phyloP scores from a whole-genome alignment of 1,140 invertebrate genomes.

The Cotesia vestalis region DNA sequence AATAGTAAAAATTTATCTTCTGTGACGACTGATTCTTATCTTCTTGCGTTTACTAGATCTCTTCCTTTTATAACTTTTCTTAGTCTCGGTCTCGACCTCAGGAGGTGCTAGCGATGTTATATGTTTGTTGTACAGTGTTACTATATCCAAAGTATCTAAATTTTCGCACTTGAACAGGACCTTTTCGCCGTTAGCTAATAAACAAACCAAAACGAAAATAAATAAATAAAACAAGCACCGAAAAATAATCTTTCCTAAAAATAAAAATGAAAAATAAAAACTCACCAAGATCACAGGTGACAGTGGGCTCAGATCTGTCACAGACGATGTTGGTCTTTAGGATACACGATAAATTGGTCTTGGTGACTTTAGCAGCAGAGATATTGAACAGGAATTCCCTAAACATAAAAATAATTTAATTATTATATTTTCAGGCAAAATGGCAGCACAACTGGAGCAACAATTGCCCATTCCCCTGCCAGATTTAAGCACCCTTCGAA shows the following conservation, averaged over 20 bases:
- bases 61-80: constrained; percentile 10
- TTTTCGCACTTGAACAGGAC: constrained; percentile 79
- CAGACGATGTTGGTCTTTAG: constrained; percentile 83
- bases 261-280: constrained; percentile 40
- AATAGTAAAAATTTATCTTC: constrained; percentile 29
- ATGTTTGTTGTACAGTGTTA: constrained; percentile 82
- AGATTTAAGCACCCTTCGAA: constrained; percentile 66
- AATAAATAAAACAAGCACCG: constrained; percentile 10
- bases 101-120: constrained; percentile 73
- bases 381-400: constrained; percentile 78
- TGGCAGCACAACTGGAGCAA: constrained; percentile 64
- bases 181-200: constrained; percentile 74
- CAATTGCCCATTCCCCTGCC: constrained; percentile 66
- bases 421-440: constrained; percentile 47
- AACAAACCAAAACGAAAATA: constrained; percentile 39
- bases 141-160: constrained; percentile 77
- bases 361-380: constrained; percentile 70
- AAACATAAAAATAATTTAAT: constrained; percentile 33
- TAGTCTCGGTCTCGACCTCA: constrained; percentile 59
- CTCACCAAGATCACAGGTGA: constrained; percentile 72
- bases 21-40: constrained; percentile 32
- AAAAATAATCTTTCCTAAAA: not conserved
- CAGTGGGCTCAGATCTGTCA: constrained; percentile 76
- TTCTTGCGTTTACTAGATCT: constrained; percentile 61
- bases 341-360: constrained; percentile 77